Evolutionary conservation across 2,797 vertebrate genomes (phyloP).

Genomic region (Epinephelus awoara): DNA sequence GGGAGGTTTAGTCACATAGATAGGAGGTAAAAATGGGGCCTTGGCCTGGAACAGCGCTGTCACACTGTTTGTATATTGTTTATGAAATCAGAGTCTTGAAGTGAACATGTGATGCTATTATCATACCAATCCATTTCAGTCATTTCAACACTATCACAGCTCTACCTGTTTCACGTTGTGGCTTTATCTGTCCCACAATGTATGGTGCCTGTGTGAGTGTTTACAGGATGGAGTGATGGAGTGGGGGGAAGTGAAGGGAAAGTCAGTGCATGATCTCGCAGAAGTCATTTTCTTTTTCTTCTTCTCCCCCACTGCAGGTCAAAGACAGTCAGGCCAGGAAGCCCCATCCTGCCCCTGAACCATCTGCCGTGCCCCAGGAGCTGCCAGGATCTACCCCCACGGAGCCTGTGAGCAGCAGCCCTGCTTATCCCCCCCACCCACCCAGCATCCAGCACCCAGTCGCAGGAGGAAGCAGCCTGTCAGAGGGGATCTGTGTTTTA

Average conservation of each 20-base stretch:
- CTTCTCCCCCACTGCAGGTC: conserved; percentile 67
- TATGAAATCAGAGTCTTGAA: conserved; percentile 47
- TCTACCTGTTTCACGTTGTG: background rate
- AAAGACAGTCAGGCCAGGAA: conserved; percentile 76
- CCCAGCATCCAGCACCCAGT: conserved; percentile 60
- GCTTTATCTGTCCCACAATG: background rate
- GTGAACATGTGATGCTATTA: conserved; percentile 48
- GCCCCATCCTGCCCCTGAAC: conserved; percentile 71
- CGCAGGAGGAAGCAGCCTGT: conserved; percentile 65
- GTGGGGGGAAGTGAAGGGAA: conserved; percentile 22
- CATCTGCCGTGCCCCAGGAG: conserved; percentile 82
- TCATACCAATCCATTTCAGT: conserved; percentile 35
- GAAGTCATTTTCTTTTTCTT: conserved; percentile 35
- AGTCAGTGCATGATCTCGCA: conserved; percentile 31
- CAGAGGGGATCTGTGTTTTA: conserved; percentile 46
- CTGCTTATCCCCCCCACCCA: conserved; percentile 52
- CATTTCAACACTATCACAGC: conserved; percentile 16
- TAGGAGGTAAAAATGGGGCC: conserved; percentile 63
- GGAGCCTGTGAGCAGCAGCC: conserved; percentile 55
- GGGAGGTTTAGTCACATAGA: conserved; percentile 53
- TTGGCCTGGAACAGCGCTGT: conserved; percentile 48
- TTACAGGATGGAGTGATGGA: conserved; percentile 1
- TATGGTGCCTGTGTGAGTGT: conserved; percentile 6
- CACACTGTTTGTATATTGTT: conserved; percentile 63
- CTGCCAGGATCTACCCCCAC: conserved; percentile 77